These are phyloP conservation scores for Ceriagrion tenellum DNA, from an alignment of 2,888 invertebrate genomes.

Conservation along the genomic window DNA sequence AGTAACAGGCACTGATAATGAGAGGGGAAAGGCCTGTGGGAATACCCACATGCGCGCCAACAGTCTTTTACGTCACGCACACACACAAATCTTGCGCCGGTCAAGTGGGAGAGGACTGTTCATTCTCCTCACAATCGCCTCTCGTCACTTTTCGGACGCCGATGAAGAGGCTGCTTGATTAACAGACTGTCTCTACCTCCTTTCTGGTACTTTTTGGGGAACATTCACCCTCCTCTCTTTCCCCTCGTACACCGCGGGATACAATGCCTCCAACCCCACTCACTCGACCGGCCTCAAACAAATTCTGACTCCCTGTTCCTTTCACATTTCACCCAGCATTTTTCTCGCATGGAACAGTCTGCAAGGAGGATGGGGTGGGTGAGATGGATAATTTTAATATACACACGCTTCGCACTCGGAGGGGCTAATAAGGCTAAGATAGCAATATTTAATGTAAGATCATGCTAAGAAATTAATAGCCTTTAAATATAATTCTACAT, in stretches of 20 bases:
- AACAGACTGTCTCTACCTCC: not conserved
- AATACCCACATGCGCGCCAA: not conserved
- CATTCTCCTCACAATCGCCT: not conserved
- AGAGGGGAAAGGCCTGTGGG: not conserved
- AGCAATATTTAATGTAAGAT: too few relatives aligned
- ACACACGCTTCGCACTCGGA: too few relatives aligned
- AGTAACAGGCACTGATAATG: not conserved
- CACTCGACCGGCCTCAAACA: too few relatives aligned
- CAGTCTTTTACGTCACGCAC: not conserved
- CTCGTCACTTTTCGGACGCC: slow-evolving; percentile 4
- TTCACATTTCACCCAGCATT: too few relatives aligned
- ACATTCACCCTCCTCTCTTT: not conserved
- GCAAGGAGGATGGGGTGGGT: too few relatives aligned
- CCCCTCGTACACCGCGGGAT: not conserved
- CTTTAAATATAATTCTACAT: too few relatives aligned
- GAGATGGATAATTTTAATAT: too few relatives aligned
- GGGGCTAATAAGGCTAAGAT: too few relatives aligned
- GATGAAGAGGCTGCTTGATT: slow-evolving; percentile 17
- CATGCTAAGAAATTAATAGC: too few relatives aligned
- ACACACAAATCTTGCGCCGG: not conserved
- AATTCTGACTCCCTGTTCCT: too few relatives aligned
- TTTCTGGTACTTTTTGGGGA: not conserved
- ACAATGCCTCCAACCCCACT: too few relatives aligned
- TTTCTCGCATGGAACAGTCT: too few relatives aligned
- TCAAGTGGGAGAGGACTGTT: not conserved